These are phyloP conservation scores for Squalus acanthias DNA, from an alignment of 2,797 vertebrate species.

Conservation along the genomic window DNA sequence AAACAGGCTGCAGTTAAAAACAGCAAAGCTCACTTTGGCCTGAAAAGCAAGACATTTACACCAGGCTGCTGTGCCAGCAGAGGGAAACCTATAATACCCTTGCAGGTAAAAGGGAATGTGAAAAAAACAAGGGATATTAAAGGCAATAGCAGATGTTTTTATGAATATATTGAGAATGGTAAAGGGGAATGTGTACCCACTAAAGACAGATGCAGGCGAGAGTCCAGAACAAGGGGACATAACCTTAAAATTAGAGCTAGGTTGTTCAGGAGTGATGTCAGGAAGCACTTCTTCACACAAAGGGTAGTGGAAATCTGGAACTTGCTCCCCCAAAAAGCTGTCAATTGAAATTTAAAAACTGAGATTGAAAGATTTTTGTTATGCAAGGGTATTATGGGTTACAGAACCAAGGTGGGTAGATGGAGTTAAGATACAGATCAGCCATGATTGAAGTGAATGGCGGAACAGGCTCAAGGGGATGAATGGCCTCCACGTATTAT, in stretches of 20 bases:
- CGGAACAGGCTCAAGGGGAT: background rate
- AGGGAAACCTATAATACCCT: background rate
- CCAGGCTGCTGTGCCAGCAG: background rate
- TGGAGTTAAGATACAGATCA: background rate
- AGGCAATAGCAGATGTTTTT: background rate
- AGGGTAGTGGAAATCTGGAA: background rate
- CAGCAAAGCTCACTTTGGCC: background rate
- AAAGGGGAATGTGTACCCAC: background rate
- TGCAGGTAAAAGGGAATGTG: background rate
- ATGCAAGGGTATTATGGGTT: background rate
- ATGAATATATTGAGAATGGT: background rate
- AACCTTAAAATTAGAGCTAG: background rate
- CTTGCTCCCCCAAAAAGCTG: background rate
- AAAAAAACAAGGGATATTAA: background rate
- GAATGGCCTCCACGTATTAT: too few species aligned
- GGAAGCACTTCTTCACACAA: background rate
- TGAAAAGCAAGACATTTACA: background rate
- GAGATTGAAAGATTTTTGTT: background rate
- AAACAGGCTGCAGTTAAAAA: background rate
- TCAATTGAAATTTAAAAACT: background rate
- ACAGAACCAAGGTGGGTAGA: background rate
- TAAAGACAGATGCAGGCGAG: background rate
- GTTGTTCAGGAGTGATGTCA: background rate
- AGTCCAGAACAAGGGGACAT: background rate
- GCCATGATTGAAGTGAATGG: background rate